These are phyloP conservation scores for Trichonephila clavata DNA, from an alignment of 1,140 invertebrate species.

Conservation along the genomic window DNA sequence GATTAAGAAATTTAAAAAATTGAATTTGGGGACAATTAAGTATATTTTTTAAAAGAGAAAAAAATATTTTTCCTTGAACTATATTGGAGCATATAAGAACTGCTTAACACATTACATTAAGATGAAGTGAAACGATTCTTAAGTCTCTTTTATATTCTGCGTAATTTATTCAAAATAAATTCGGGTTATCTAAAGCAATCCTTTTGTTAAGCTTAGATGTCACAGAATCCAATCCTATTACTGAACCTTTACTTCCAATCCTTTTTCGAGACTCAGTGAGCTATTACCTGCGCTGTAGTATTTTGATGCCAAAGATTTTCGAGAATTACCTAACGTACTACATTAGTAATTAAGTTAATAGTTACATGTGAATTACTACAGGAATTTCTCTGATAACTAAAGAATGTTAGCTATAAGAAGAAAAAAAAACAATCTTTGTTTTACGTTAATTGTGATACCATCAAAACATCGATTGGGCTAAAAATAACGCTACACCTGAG, in stretches of 20 bases:
- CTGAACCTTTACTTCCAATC: too few relatives aligned
- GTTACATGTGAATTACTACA: background rate
- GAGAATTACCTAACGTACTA: background rate
- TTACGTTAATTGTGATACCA: background rate
- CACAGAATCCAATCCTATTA: too few relatives aligned
- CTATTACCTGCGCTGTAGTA: too few relatives aligned
- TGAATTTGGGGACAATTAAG: too few relatives aligned
- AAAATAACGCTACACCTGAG: background rate
- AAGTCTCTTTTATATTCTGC: too few relatives aligned
- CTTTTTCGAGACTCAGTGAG: too few relatives aligned
- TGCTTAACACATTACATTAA: too few relatives aligned
- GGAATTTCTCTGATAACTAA: background rate
- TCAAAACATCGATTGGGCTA: background rate
- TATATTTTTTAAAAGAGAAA: too few relatives aligned
- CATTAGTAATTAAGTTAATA: background rate
- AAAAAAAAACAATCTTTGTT: background rate
- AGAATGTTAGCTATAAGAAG: background rate
- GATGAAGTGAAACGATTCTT: too few relatives aligned
- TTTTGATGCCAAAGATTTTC: background rate
- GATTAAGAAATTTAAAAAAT: too few relatives aligned
- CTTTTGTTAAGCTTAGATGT: background rate
- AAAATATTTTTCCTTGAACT: too few relatives aligned
- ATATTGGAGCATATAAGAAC: too few relatives aligned
- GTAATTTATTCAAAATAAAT: background rate
- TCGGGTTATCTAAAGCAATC: background rate